Evolutionary conservation across 2,888 invertebrate species (phyloP), one percentile per base, ranked within the genome.

Genomic region (Isoperla grammatica): DNA sequence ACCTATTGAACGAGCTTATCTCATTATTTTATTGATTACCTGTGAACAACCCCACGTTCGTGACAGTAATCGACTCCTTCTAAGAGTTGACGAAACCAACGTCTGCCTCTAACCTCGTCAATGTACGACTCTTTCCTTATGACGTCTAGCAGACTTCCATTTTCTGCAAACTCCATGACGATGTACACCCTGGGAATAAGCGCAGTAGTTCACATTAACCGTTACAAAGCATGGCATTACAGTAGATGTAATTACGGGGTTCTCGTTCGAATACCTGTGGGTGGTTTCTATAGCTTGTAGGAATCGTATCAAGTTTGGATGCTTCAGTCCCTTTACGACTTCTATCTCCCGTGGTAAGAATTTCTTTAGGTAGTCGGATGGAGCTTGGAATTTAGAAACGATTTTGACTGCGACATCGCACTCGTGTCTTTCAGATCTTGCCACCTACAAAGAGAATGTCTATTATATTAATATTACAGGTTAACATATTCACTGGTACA

Each of bases 231-330:
- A n/a, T n/a, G n/a, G n/a, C n/a, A n/a, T n/a, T n/a, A n/a, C n/a
- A n/a, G n/a, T n/a, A n/a, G n/a, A n/a, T n/a, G n/a, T n/a, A n/a
- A n/a, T n/a, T n/a, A n/a, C n/a, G n/a, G n/a, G n/a, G n/a, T n/a
- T n/a, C n/a, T n/a, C n/a, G n/a, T n/a, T n/a, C n/a, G n/a, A n/a
- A n/a, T 57, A 88, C 88, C 88, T 84, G 71, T 89, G 88, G 54
- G 88, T 89, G 1, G 90, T 90, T 78, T 90, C 90, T 62, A 90
- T 90, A 39, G 89, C 88, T 75, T 90, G 89, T 66, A 88, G 80
- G 72, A 89, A 90, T 64, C 87, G 78, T 70, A 90, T 89, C 54
- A 90, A 76, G 74, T 90, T 88, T 57, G 85, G 83, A 78, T 90
- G 90, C 69, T 84, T 84, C 60, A 90, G 74, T 17, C 88, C 87